Conservation (phyloP, 2,888 invertebrate species). For the Pseudococcus viburni region DNA sequence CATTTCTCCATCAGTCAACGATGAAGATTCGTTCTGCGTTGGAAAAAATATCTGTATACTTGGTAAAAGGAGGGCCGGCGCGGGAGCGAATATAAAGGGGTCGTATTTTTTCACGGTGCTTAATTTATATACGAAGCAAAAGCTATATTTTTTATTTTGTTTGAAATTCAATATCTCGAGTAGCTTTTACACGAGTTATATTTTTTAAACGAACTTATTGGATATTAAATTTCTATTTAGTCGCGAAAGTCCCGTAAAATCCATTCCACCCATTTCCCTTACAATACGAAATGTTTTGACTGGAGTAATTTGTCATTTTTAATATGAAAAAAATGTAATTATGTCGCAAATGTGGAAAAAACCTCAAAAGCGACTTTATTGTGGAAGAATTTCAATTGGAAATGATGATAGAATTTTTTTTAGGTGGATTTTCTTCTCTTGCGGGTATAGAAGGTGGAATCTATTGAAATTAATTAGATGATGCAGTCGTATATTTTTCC, state of each 20-base stretch:
- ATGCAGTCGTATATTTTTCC: not conserved
- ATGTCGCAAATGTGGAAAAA: not conserved
- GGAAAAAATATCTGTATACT: not conserved
- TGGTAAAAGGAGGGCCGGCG: not conserved
- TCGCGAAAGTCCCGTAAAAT: not conserved
- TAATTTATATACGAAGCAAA: constrained; percentile 22
- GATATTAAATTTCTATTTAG: constrained; percentile 47
- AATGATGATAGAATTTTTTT: not conserved
- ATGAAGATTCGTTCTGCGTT: not conserved
- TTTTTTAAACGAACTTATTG: constrained; percentile 46
- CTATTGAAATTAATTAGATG: not conserved
- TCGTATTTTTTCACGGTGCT: not conserved
- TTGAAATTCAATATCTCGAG: constrained; percentile 41
- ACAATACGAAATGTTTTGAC: constrained; percentile 38
- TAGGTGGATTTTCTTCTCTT: not conserved
- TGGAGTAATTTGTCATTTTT: constrained; percentile 26
- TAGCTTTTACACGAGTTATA: constrained; percentile 32
- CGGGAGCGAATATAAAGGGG: not conserved
- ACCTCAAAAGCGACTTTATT: not conserved
- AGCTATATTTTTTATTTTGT: constrained; percentile 46
- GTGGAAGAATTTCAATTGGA: not conserved
- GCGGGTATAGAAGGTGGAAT: not conserved
- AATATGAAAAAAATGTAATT: constrained; percentile 24
- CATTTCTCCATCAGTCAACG: constrained; percentile 18
- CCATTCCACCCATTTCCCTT: constrained; percentile 10